A percentile compares a stretch with the other conserved stretches of the same genome.
phyloP scores from a whole-genome alignment of 2,888 invertebrate species.

The Yponomeuta plumbellus region DNA sequence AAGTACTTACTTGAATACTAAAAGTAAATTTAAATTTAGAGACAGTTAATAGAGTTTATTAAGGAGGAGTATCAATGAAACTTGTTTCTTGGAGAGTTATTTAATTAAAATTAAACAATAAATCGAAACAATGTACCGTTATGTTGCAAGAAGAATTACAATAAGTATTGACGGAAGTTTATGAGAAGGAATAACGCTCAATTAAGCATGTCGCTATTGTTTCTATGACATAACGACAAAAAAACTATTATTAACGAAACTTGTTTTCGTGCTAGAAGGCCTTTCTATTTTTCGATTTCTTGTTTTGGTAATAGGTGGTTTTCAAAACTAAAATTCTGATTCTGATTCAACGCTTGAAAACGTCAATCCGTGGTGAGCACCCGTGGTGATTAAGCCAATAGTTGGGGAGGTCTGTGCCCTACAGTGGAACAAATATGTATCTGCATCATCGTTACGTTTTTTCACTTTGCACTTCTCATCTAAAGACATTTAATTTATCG shows the following conservation, averaged over 20 bases:
- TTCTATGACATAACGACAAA: not conserved
- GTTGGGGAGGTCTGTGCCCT: no score
- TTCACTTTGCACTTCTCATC: no score
- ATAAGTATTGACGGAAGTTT: constrained; percentile 29
- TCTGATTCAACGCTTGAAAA: no score
- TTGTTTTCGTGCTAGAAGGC: not conserved
- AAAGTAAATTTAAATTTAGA: not conserved
- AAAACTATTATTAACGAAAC: not conserved
- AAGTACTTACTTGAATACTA: no score
- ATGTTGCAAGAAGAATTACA: not conserved
- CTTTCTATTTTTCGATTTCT: no score
- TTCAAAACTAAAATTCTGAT: no score
- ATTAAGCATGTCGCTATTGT: constrained; percentile 31
- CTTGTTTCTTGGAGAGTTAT: not conserved
- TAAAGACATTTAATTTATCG: no score
- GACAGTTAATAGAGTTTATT: not conserved
- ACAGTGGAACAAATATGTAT: no score
- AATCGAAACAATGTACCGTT: not conserved
- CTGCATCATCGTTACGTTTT: no score
- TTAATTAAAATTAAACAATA: not conserved
- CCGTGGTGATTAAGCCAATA: no score
- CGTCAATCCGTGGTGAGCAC: no score
- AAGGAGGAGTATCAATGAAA: not conserved
- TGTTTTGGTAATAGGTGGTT: no score
- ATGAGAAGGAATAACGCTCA: constrained; percentile 24